Conservation (phyloP, 2,113 vertebrate species). For the Tamias sibiricus region DNA sequence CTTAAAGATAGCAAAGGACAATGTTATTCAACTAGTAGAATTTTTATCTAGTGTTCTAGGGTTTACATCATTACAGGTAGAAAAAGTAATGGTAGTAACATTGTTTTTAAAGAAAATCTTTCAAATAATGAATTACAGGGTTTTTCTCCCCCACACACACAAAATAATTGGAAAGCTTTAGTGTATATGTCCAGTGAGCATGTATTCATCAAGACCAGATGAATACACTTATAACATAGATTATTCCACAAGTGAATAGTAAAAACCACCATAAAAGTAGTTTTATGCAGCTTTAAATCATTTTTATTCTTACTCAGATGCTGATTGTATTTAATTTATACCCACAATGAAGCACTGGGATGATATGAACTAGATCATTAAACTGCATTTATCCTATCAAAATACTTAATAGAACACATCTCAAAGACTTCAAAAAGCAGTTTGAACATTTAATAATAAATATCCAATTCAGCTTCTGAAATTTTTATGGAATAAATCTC, state of each 20-base stretch:
- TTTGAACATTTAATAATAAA: constrained; percentile 28
- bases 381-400: constrained; percentile 13
- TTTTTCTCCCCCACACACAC: constrained; percentile 1
- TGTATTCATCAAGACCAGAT: not conserved
- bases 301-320: constrained; percentile 24
- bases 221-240: not conserved
- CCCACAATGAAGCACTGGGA: not conserved
- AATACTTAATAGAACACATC: not conserved
- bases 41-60: not conserved
- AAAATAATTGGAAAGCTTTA: not conserved
- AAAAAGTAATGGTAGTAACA: not conserved
- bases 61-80: not conserved
- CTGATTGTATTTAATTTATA: not conserved
- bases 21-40: constrained; percentile 36
- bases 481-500: constrained; percentile 22
- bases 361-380: constrained; percentile 1
- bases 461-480: not conserved
- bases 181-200: not conserved
- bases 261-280: not conserved
- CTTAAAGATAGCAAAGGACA: not conserved
- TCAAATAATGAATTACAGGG: not conserved
- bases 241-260: not conserved
- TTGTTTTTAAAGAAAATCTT: not conserved
- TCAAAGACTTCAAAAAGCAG: not conserved
- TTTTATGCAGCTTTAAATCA: not conserved